Percentiles rank a stretch among this genome's conserved stretches.
Evolutionary conservation across 2,113 vertebrate genomes (phyloP).

Genomic region (Bothrops jararaca): DNA sequence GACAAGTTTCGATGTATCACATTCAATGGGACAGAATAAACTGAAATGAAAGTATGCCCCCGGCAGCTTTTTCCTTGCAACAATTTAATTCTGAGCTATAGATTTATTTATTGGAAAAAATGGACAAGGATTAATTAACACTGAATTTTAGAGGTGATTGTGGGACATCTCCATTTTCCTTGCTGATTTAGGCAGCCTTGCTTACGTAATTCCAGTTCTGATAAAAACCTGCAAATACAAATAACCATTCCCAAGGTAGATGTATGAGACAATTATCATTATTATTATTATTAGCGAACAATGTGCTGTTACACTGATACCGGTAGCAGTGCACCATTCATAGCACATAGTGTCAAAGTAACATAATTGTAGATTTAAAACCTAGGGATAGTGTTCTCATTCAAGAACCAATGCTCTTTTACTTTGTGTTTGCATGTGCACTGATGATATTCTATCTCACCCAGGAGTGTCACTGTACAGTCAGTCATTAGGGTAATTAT

Average conservation of each 20-base stretch:
- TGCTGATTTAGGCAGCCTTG: neutral
- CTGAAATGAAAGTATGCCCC: neutral
- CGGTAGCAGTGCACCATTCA: neutral
- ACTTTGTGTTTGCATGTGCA: neutral
- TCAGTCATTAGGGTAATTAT: constrained; percentile 76
- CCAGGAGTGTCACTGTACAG: constrained; percentile 70
- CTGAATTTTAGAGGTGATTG: neutral
- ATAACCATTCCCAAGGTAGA: neutral
- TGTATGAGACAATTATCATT: neutral
- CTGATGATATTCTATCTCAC: constrained; percentile 59
- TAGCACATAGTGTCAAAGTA: neutral
- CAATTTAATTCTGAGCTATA: neutral
- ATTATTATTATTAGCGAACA: neutral
- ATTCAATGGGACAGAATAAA: neutral
- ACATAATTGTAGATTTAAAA: constrained; percentile 6
- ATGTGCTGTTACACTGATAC: neutral
- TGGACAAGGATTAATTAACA: neutral
- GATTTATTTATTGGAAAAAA: neutral
- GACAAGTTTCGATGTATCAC: neutral
- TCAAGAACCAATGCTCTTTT: constrained; percentile 2
- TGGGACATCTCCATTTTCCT: neutral
- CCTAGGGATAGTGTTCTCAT: neutral
- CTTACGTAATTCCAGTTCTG: neutral
- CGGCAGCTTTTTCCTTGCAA: neutral
- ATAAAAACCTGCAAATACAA: neutral